Evolutionary conservation across 2,113 vertebrate genomes (phyloP).

Genomic region (Pedionomus torquatus): DNA sequence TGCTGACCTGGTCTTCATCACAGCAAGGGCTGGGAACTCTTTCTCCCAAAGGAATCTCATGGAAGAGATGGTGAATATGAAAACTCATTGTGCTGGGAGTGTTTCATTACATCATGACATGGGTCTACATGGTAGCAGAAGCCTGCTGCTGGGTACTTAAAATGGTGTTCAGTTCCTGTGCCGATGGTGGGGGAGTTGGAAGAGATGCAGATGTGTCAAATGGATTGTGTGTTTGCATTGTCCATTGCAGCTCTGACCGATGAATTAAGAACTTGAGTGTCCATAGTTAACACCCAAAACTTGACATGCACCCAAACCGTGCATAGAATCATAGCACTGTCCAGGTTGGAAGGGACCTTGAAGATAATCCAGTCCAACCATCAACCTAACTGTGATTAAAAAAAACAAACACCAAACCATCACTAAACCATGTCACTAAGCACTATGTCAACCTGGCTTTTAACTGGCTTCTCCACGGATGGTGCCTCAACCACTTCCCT

Average conservation of each 20-base stretch:
- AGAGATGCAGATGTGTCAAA: not conserved
- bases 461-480: too few species aligned
- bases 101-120: not conserved
- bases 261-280: not conserved
- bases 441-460: too few species aligned
- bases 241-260: not conserved
- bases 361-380: too few species aligned
- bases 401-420: too few species aligned
- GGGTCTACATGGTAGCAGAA: not conserved
- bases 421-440: too few species aligned
- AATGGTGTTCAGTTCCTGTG: not conserved
- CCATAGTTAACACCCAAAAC: accelerated
- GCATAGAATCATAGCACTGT: not conserved
- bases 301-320: too few species aligned
- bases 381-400: too few species aligned
- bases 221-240: not conserved
- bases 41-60: not conserved
- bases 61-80: not conserved
- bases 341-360: too few species aligned
- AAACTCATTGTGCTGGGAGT: not conserved
- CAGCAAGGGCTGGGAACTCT: accelerated
- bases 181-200: too few species aligned
- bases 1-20: not conserved
- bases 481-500: too few species aligned
- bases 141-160: not conserved